Evolutionary conservation across 2,888 invertebrate genomes (phyloP).

Genomic region (Eledona agricola): DNA sequence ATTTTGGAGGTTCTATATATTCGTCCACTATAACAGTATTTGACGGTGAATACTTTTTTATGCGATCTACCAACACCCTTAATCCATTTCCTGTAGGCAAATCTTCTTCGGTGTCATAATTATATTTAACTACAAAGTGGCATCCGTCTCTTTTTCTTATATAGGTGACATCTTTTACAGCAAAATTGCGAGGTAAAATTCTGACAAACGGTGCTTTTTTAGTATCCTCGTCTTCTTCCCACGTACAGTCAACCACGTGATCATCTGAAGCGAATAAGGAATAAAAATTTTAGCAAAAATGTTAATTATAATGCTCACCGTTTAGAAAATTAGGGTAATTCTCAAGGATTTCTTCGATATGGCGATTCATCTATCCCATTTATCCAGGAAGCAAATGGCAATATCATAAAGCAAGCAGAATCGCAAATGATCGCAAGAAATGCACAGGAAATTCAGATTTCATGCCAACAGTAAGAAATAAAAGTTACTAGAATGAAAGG

Average conservation of each 20-base stretch:
- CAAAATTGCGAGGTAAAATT: conserved; percentile 27
- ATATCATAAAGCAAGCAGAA: no score
- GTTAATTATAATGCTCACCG: conserved; percentile 30
- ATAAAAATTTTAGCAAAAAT: conserved; percentile 31
- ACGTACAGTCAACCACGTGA: conserved; percentile 20
- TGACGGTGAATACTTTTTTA: conserved; percentile 26
- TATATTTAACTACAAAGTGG: conserved; percentile 26
- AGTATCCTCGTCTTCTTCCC: conserved; percentile 20
- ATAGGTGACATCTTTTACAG: conserved; percentile 29
- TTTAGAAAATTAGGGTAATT: conserved; percentile 31
- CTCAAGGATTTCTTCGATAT: conserved; percentile 26
- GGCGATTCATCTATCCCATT: conserved; percentile 22
- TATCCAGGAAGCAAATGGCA: conserved; percentile 14
- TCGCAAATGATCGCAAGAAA: conserved; percentile 13
- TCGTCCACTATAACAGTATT: conserved; percentile 19
- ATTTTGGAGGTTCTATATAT: conserved; percentile 15
- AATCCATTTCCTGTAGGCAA: conserved; percentile 27
- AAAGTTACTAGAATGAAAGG: conserved; percentile 23
- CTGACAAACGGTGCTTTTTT: conserved; percentile 29
- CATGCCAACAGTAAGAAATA: conserved; percentile 19
- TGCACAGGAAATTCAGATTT: conserved; percentile 14
- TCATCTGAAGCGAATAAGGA: conserved; percentile 30
- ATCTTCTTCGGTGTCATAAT: conserved; percentile 22
- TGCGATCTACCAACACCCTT: conserved; percentile 18
- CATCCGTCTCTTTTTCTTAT: conserved; percentile 24